Percentiles rank a stretch among this genome's conserved stretches.
Evolutionary conservation across 2,797 vertebrate species (phyloP).

Genomic region (Oryzias dopingdopingensis): DNA sequence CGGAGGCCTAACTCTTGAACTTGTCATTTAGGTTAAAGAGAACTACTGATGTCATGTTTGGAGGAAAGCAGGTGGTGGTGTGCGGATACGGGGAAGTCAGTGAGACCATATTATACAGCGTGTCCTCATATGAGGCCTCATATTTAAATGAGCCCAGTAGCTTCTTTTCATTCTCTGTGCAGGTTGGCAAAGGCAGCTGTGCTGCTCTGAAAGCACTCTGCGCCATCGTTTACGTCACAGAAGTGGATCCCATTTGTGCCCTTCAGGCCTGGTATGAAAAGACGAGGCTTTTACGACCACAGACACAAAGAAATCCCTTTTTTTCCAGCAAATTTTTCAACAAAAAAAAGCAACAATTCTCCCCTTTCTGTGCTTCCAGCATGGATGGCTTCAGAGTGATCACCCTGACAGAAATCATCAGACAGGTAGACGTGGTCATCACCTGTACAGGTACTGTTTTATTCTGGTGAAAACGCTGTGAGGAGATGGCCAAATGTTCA

Average conservation of each 20-base stretch:
- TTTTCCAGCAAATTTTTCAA: neutral
- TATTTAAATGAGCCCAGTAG: neutral
- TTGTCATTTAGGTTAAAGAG: constrained; percentile 80
- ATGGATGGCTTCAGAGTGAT: constrained; percentile 95
- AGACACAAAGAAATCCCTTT: constrained; percentile 4
- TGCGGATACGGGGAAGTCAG: constrained; percentile 92
- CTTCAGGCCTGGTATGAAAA: constrained; percentile 90
- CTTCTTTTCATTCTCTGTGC: constrained; percentile 10
- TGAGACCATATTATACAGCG: constrained; percentile 9
- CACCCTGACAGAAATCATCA: constrained; percentile 86
- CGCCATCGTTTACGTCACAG: constrained; percentile 88
- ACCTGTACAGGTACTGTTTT: constrained; percentile 87
- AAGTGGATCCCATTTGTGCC: constrained; percentile 94
- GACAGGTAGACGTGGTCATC: constrained; percentile 89
- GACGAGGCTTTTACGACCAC: constrained; percentile 23
- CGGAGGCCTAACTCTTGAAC: constrained; percentile 14
- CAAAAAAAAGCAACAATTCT: constrained; percentile 7
- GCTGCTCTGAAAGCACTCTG: constrained; percentile 90
- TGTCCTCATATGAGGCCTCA: neutral
- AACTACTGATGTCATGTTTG: constrained; percentile 92
- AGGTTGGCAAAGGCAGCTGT: constrained; percentile 95
- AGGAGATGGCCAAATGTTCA: neutral
- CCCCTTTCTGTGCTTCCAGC: constrained; percentile 60
- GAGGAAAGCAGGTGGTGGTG: constrained; percentile 88
- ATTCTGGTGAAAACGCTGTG: neutral